Percentiles rank a stretch among this genome's conserved stretches.
phyloP scores from a whole-genome alignment of 2,888 invertebrate genomes.

The Neoscelio sp. region DNA sequence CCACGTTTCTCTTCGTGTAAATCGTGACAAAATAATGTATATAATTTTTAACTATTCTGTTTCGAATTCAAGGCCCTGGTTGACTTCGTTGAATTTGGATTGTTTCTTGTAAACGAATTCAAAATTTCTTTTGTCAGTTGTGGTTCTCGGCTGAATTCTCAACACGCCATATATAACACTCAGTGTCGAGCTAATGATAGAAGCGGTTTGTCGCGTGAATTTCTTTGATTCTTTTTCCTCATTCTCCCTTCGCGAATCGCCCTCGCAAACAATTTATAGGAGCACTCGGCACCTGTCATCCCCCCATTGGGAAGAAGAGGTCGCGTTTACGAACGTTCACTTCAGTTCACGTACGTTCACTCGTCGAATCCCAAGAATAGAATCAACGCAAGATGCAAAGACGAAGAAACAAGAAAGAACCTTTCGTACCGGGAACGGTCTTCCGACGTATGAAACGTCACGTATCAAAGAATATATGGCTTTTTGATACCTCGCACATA shows the following conservation, averaged over 20 bases:
- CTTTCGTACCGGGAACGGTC: slow-evolving; percentile 20
- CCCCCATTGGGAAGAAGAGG: slow-evolving; percentile 51
- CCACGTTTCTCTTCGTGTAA: neutral
- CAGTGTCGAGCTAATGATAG: slow-evolving; percentile 32
- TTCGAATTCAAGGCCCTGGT: too few species aligned
- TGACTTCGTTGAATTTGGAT: too few species aligned
- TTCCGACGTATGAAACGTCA: slow-evolving; percentile 2
- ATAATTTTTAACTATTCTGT: too few species aligned
- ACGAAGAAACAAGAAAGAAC: slow-evolving; percentile 23
- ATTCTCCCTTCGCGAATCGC: slow-evolving; percentile 39
- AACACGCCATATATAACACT: neutral
- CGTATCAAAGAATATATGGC: slow-evolving; percentile 30
- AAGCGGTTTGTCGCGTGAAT: slow-evolving; percentile 36
- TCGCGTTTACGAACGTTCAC: slow-evolving; percentile 46
- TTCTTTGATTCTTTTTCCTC: slow-evolving; percentile 38
- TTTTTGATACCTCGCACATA: slow-evolving; percentile 28
- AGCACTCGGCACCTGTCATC: slow-evolving; percentile 80
- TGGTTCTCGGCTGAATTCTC: neutral
- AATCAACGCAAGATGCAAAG: slow-evolving; percentile 26
- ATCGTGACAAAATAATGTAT: neutral
- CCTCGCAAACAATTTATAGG: slow-evolving; percentile 75
- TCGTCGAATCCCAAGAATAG: slow-evolving; percentile 58
- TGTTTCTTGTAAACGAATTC: too few species aligned
- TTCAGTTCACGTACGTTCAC: slow-evolving; percentile 54
- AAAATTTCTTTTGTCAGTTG: too few species aligned